Percentiles rank a stretch among this genome's conserved stretches.
phyloP scores from a whole-genome alignment of 2,113 vertebrate species.

The Microcebus ravelobensis region DNA sequence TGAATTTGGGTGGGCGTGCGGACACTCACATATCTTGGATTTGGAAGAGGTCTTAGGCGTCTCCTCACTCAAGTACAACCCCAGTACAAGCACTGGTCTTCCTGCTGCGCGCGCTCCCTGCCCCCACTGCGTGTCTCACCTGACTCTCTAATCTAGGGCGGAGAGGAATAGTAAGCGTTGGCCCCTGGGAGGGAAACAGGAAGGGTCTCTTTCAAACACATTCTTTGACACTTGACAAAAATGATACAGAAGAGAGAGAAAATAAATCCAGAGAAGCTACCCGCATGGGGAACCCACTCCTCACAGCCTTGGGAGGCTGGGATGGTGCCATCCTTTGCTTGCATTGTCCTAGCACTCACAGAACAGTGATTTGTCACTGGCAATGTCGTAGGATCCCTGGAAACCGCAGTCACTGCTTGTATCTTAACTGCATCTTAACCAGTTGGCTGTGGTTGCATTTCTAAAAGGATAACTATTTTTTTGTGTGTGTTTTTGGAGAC shows the following conservation, averaged over 20 bases:
- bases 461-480: not conserved
- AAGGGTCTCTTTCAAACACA: not conserved
- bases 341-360: not conserved
- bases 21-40: not conserved
- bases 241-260: not conserved
- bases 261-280: not conserved
- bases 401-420: not conserved
- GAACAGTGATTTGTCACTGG: accelerated
- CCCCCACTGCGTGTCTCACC: accelerated
- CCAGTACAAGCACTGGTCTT: not conserved
- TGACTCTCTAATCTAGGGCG: not conserved
- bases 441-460: not conserved
- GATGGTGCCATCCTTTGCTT: accelerated
- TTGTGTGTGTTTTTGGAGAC: not conserved
- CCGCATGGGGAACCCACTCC: not conserved
- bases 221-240: not conserved
- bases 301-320: not conserved
- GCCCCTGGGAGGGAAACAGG: not conserved
- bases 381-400: not conserved
- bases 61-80: not conserved
- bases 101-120: accelerated
- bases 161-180: not conserved
- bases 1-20: not conserved
- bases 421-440: not conserved
- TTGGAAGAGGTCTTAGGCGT: not conserved